Evolutionary conservation across 2,797 vertebrate species (phyloP).

Genomic region (Chromobotia macracanthus): DNA sequence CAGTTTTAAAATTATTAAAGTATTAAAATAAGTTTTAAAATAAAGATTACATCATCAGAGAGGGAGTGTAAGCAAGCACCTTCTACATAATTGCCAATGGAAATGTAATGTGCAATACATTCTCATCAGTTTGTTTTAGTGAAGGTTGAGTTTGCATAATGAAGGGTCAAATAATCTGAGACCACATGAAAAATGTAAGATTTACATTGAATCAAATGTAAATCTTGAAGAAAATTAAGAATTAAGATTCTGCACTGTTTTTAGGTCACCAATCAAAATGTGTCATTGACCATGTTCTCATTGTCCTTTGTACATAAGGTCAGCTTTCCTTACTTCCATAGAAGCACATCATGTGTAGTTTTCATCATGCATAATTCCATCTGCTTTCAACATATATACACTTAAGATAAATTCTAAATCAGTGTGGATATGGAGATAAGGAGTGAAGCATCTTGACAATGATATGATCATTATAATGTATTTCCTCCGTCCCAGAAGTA

Average conservation of each 20-base stretch:
- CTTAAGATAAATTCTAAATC: background rate
- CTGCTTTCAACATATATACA: background rate
- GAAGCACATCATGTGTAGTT: no score
- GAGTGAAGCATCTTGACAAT: background rate
- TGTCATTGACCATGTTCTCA: background rate
- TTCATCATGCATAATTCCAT: background rate
- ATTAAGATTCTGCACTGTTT: background rate
- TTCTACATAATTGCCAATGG: constrained; percentile 94
- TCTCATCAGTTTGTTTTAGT: background rate
- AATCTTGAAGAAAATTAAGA: background rate
- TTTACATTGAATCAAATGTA: background rate
- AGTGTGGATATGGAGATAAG: background rate
- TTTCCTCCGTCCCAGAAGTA: background rate
- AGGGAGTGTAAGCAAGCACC: constrained; percentile 92
- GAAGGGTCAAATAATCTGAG: background rate
- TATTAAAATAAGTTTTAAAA: constrained; percentile 94
- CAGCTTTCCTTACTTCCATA: no score
- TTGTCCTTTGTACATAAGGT: background rate
- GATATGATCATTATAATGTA: background rate
- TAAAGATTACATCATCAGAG: constrained; percentile 88
- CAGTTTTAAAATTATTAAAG: no score
- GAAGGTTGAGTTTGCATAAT: background rate
- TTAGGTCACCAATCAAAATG: background rate
- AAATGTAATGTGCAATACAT: constrained; percentile 78
- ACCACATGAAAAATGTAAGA: background rate